A percentile compares a stretch with the other conserved stretches of the same genome.
phyloP scores from a whole-genome alignment of 2,113 vertebrate genomes.

The Muntiacus muntjak region DNA sequence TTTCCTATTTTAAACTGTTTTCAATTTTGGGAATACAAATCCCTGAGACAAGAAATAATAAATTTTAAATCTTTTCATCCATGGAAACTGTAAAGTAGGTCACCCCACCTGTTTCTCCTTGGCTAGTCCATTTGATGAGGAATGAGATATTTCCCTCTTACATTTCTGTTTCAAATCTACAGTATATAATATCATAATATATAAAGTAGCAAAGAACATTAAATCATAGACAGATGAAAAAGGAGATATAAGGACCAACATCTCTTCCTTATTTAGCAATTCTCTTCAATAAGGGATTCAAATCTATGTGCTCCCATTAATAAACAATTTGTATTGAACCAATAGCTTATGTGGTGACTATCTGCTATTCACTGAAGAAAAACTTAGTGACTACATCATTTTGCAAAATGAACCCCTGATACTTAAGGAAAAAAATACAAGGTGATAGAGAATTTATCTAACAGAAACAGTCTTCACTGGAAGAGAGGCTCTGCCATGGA shows the following conservation, averaged over 20 bases:
- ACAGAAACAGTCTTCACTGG: no score
- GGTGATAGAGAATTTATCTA: not conserved
- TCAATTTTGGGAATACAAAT: slow-evolving; percentile 71
- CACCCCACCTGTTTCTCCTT: slow-evolving; percentile 7
- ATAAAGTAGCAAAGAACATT: not conserved
- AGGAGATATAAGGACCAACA: not conserved
- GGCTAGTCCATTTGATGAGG: not conserved
- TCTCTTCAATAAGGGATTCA: not conserved
- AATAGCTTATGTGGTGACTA: not conserved
- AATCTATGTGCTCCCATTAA: not conserved
- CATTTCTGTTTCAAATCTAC: not conserved
- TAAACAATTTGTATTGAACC: not conserved
- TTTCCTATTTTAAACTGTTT: slow-evolving; percentile 74
- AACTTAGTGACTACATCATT: not conserved
- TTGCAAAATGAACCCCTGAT: not conserved
- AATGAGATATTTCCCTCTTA: not conserved
- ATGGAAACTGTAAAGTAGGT: slow-evolving; percentile 63
- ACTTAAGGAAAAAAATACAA: not conserved
- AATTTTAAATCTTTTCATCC: slow-evolving; percentile 38
- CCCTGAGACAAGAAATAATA: slow-evolving; percentile 61
- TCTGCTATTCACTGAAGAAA: not conserved
- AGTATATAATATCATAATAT: not conserved
- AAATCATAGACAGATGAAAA: not conserved
- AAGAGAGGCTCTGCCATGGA: not conserved
- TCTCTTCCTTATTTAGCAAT: not conserved